Base-by-base conservation (phyloP, 2,888 invertebrate genomes). In the Subacronicta megacephala region DNA sequence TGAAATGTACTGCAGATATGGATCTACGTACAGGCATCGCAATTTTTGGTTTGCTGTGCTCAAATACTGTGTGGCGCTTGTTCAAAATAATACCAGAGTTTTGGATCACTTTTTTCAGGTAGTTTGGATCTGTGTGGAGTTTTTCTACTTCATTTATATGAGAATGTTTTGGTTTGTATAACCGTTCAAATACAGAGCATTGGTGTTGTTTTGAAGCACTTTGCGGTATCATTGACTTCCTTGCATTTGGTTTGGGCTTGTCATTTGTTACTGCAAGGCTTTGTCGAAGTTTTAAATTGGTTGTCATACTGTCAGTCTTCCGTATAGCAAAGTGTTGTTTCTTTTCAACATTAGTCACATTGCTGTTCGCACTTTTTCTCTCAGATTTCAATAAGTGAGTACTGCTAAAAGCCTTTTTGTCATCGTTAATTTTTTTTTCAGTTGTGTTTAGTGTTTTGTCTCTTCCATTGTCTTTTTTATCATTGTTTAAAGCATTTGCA, bases 1-100 rank as follows among this genome's bases (percentile, higher is more conserved):
- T 94, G 4, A 94, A 91, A 67, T 95, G 94, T 0, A 94, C 90
- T 0, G 95, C 94, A 0, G 95, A 94, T 50, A 95, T 90, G 0
- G 95, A 95, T 33, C 94, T 76, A 13, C 94, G 81, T 0, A 87
- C 84, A 0, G 84, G 87, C 0, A 54, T 31, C 0, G 46, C 57
- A 2, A 63, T 51, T 45, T 77, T 72, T 0, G 75, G 62, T 29
- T 81, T 82, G 0, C 40, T 52, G 0, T 42, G 13, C 1, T 87
- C 84, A 45, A 84, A 85, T 0, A 84, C 66, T 0, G 90, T 86
- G 12, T 86, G 84, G 12, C 89, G 75, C 54, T 87, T 89, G 13
- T 84, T 86, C 0, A 84, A 43, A 33, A 88, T 83, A 0, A 85
- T 50, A 7, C 76, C 75, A 0, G 89, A 81, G 12, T 81, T 78